Evolutionary conservation across 1,140 invertebrate genomes (phyloP), one percentile per base, ranked within the genome.

Genomic region (Hycleus phaleratus): DNA sequence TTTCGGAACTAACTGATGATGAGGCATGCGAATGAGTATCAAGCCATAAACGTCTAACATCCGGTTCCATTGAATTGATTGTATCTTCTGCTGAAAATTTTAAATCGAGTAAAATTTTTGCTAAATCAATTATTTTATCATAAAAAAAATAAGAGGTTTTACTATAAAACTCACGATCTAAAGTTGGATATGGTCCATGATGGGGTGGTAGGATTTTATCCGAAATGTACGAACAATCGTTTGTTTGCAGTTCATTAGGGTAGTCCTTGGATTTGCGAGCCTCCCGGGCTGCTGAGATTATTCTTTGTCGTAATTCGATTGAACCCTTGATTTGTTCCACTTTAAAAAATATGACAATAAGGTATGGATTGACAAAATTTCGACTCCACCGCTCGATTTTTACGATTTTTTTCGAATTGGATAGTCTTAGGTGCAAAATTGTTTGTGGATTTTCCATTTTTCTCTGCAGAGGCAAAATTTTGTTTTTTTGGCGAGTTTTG

Each of bases 321-420:
- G 80, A 79, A 49, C 83, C 82, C 74, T 89, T 89, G 11, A 90
- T 78, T 78, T 88, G 84, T 72, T 90, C 87, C 78, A 89, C 87
- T 89, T 71, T 42, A 77, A 76, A 57, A 59, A 59, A 62, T 18
- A 2, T 18, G 18, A 58, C 12, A 26, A 49, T 26, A 4, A 49
- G 26, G 5, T 9, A 49, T 11, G 18, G 18, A 18, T 18, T 24
- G 3, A 11, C 6, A 45, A 11, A 45, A 3, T 6, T 9, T 12
- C 43, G 43, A 45, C 18, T 18, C 18, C 1, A 18, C 18, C 18
- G 18, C 18, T 18, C 18, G 1, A 18, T 18, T 18, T 18, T 18
- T 18, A 18, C 18, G 18, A 12, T 45, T 45, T 4, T 24, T 11
- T 45, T 11, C 18, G 18, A 18, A 18, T 18, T 18, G 18, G 1